Base-by-base conservation (phyloP, 2,888 invertebrate species). In the Acleris laterana region DNA sequence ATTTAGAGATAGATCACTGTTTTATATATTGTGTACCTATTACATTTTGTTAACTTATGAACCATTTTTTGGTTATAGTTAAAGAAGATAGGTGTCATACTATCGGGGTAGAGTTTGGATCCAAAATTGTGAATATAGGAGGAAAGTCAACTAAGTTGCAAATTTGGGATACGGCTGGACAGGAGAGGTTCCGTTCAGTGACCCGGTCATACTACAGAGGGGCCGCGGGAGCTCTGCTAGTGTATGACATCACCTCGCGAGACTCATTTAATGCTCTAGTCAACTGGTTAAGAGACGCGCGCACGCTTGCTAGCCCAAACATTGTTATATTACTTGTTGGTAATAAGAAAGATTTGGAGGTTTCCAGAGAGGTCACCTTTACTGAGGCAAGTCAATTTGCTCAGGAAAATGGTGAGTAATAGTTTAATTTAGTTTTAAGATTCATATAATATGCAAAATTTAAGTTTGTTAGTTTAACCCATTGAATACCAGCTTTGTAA, bases 161-260 rank as follows among this genome's bases (percentile, higher is more conserved):
- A 88, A 96, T 96, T 79, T 96, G 96, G 96, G 96, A 96, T 75
- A 99, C 99, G 5, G 99, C 99, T 44, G 99, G 99, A 0, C 99
- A 99, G 84, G 99, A 99, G 90, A 95, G 99, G 81, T 99, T 99
- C 88, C 95, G 99, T 76, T 99, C 99, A 55, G 99, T 99, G 69
- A 96, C 96, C 0, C 93, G 96, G 55, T 96, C 96, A 32, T 97
- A 97, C 81, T 97, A 97, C 85, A 92, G 97, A 69, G 98, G 98
- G 3, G 98, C 98, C 16, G 98, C 98, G 56, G 98, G 98, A n/a
- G 98, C 98, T 38, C 90, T 98, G 42, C 93, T 98, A 25, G 98
- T 98, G 0, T 98, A 98, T 84, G 98, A 98, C 80, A 96, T 97
- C 70, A 97, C 98, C 51, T 96, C 97, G 57, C 94, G 98, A 62